Evolutionary conservation across 2,797 vertebrate species (phyloP), one percentile per base, ranked within the genome.

Genomic region (Malacoctenus gilli): DNA sequence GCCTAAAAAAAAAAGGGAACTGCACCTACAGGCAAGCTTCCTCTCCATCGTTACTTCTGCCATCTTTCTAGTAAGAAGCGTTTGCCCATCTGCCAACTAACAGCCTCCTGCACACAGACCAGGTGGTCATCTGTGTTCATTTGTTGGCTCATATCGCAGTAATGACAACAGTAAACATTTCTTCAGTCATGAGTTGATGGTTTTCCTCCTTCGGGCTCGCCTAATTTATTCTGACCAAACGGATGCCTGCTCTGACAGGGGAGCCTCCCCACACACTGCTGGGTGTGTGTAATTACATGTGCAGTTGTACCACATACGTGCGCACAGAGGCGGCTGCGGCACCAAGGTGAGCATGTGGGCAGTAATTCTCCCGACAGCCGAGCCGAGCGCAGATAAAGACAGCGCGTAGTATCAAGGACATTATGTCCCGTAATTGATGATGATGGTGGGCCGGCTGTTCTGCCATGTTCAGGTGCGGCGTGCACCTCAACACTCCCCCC

Each of bases 351-450:
- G 25, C 22, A 46, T 31, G 37, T 41, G 39, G 53, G 13, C 65
- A 53, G 53, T 9, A 19, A 39, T 19, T 59, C 51, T 48, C 42
- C 8, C 8, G 5, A 46, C 20, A 52, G 40, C 25, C 4, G 5
- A 38, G 18, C 0, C 23, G 16, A 43, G 52, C 44, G 53, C 46
- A 68, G 25, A 65, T 51, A 15, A 57, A 65, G 56, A 50, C 13
- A 1, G n/a, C 18, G 71, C 43, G 35, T 50, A 34, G 22, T 32
- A 19, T 23, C 68, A 59, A 74, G 68, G 75, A 83, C 80, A 72
- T 64, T 14, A 61, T 80, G 79, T 28, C 42, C 53, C 76, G 49
- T 77, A 76, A 82, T 56, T 69, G 59, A 80, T 68, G 50, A 47
- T 62, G 50, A 52, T 60, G 61, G 75, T 62, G 46, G 52, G 38